Evolutionary conservation across 2,888 invertebrate genomes (phyloP).

Genomic region (Hyposoter didymator): DNA sequence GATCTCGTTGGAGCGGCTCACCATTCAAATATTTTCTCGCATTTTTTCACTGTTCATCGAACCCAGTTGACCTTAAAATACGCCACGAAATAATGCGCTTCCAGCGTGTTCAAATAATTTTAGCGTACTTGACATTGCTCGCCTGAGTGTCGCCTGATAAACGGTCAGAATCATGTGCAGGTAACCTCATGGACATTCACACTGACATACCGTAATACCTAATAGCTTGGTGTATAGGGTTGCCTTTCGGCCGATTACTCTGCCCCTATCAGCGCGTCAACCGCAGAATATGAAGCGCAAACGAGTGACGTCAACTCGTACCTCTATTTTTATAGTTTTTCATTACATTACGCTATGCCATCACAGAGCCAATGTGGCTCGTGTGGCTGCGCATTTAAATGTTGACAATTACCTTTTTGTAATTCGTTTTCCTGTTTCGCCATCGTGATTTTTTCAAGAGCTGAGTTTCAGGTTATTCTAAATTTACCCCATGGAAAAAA

Average conservation of each 20-base stretch:
- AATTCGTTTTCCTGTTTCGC: not conserved
- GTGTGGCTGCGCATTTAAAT: not conserved
- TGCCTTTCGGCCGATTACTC: constrained; percentile 49
- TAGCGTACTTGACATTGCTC: constrained; percentile 31
- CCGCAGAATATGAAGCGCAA: constrained; percentile 43
- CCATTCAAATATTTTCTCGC: constrained; percentile 9
- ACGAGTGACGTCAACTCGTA: constrained; percentile 9
- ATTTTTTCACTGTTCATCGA: not conserved
- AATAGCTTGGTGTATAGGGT: constrained; percentile 33
- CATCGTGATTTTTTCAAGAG: not conserved
- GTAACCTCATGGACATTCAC: not conserved
- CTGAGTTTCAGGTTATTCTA: too few species aligned
- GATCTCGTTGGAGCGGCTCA: not conserved
- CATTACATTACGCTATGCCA: not conserved
- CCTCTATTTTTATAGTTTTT: not conserved
- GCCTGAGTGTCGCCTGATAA: constrained; percentile 48
- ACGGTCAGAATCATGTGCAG: constrained; percentile 22
- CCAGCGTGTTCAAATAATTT: constrained; percentile 5
- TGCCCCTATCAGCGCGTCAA: constrained; percentile 54
- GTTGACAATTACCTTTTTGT: not conserved
- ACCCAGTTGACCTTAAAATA: constrained; percentile 1
- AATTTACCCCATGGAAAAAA: too few species aligned
- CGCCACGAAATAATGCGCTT: not conserved
- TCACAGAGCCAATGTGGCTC: not conserved
- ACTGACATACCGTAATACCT: not conserved